These are phyloP conservation scores for Chaunax sp. DNA, from an alignment of 2,797 vertebrate genomes.

Conservation along the genomic window DNA sequence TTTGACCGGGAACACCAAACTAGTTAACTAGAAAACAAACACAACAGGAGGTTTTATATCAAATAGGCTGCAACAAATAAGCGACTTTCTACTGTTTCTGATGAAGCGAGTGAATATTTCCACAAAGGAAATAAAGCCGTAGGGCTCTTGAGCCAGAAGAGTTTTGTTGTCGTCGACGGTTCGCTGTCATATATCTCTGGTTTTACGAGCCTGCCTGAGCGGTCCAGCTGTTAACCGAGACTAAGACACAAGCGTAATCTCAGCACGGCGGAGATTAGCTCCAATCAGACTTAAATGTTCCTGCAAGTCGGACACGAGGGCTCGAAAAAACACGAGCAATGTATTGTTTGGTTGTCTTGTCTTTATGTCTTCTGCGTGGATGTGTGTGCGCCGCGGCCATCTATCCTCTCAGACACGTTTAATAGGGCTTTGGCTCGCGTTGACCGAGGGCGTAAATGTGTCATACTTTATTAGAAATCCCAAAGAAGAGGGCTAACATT, in stretches of 20 bases:
- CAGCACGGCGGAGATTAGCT: no score
- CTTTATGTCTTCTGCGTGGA: not conserved
- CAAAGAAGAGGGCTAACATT: slow-evolving; percentile 87
- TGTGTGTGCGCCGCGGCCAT: slow-evolving; percentile 56
- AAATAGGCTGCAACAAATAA: slow-evolving; percentile 41
- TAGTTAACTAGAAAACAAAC: no score
- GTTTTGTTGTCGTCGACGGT: slow-evolving; percentile 46
- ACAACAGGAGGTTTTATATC: slow-evolving; percentile 37
- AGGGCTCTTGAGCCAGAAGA: slow-evolving; percentile 28
- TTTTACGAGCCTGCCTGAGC: slow-evolving; percentile 64
- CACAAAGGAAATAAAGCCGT: slow-evolving; percentile 59
- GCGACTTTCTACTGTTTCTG: no score
- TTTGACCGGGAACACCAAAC: no score
- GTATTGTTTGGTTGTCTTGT: slow-evolving; percentile 67
- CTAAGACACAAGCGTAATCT: slow-evolving; percentile 39
- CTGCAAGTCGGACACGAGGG: slow-evolving; percentile 49
- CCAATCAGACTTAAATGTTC: slow-evolving; percentile 47
- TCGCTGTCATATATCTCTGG: slow-evolving; percentile 64
- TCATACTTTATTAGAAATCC: slow-evolving; percentile 89
- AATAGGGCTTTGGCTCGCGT: slow-evolving; percentile 81
- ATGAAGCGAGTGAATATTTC: no score
- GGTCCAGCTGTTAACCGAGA: slow-evolving; percentile 68
- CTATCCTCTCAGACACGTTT: slow-evolving; percentile 81
- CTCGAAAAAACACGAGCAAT: slow-evolving; percentile 51
- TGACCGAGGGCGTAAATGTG: slow-evolving; percentile 87